Evolutionary conservation across 2,113 vertebrate species (phyloP).

Genomic region (Heliornis fulica): DNA sequence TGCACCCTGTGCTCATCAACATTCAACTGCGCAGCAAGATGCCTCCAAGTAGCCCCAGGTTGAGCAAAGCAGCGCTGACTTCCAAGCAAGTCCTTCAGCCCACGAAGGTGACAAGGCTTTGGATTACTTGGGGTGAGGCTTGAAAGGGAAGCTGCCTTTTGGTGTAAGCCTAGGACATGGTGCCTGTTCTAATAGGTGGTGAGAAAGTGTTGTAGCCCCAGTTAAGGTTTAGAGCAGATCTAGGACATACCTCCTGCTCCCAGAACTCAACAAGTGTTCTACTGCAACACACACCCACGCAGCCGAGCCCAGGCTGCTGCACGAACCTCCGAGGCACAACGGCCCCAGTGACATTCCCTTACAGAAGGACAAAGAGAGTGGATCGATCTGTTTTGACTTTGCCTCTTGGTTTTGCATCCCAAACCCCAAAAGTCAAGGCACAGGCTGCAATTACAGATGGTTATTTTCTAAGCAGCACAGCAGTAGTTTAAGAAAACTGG

Average conservation of each 20-base stretch:
- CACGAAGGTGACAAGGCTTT: neutral
- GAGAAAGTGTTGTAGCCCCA: neutral
- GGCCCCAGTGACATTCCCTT: accelerated
- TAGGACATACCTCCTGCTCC: neutral
- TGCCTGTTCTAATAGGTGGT: accelerated
- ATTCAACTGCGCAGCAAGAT: neutral
- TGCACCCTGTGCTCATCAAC: neutral
- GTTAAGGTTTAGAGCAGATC: neutral
- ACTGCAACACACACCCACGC: neutral
- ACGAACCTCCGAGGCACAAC: accelerated
- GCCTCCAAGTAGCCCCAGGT: neutral
- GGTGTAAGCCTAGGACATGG: neutral
- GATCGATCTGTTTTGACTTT: neutral
- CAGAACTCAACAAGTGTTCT: neutral
- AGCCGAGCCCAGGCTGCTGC: accelerated
- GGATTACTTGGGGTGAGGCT: neutral
- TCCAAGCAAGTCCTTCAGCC: neutral
- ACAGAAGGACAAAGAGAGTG: neutral
- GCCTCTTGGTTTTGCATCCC: neutral
- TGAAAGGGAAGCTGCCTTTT: neutral
- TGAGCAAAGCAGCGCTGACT: accelerated
- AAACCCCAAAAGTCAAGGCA: neutral
- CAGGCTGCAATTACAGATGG: constrained; percentile 14
- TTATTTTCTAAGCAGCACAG: neutral
- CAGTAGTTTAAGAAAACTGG: neutral